Evolutionary conservation across 2,113 vertebrate genomes (phyloP).

Genomic region (Todiramphus chloris): DNA sequence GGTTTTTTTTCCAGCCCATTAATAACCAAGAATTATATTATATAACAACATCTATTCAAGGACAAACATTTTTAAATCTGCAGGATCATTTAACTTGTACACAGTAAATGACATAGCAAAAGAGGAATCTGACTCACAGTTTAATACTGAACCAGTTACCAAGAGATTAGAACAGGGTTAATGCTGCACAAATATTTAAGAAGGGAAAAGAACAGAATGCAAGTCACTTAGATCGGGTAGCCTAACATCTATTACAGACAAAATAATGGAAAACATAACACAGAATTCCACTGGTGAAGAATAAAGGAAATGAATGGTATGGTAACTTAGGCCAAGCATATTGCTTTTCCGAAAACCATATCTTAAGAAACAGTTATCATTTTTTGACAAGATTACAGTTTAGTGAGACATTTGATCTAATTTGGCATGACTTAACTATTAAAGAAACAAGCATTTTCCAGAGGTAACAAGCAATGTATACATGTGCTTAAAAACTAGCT

Average conservation of each 20-base stretch:
- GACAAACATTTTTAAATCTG: slow-evolving; percentile 33
- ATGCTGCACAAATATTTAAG: neutral
- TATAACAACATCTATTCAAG: slow-evolving; percentile 4
- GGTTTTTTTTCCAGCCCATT: slow-evolving; percentile 13
- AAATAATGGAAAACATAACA: neutral
- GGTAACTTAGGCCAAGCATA: neutral
- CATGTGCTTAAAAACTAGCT: neutral
- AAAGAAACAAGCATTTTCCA: neutral
- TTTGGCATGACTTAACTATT: neutral
- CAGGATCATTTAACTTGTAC: slow-evolving; percentile 19
- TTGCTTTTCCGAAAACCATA: neutral
- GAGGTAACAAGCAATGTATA: neutral
- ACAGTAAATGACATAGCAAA: neutral
- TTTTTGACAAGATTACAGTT: neutral
- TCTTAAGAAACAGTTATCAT: neutral
- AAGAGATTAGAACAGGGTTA: neutral
- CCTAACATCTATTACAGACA: neutral
- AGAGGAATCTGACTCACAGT: neutral
- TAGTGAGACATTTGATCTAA: neutral
- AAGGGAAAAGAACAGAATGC: neutral
- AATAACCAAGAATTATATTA: slow-evolving; percentile 19
- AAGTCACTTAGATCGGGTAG: neutral
- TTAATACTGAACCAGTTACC: neutral
- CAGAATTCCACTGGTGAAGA: neutral
- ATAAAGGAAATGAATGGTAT: neutral